These are phyloP conservation scores for Eurystomus gularis DNA, from an alignment of 2,113 vertebrate species.

Conservation along the genomic window DNA sequence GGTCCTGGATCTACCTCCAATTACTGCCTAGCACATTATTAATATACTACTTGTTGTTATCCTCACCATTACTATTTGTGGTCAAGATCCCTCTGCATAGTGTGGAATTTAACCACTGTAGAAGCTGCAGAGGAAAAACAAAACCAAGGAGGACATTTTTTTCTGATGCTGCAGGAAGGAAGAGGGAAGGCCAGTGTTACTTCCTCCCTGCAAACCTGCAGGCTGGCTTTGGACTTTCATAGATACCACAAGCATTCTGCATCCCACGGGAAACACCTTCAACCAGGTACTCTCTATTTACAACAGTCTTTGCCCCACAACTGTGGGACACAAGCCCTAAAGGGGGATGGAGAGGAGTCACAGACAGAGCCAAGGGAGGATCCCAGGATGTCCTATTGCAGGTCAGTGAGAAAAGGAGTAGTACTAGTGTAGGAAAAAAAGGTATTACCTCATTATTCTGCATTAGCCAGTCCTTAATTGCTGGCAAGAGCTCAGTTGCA, in stretches of 20 bases:
- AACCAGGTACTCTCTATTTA: rapidly evolving
- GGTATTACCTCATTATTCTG: neutral
- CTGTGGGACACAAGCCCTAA: neutral
- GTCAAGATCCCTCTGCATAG: neutral
- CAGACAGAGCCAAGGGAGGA: neutral
- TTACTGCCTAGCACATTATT: neutral
- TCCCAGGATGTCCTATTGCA: neutral
- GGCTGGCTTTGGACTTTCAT: neutral
- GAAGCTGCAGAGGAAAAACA: neutral
- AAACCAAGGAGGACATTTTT: neutral
- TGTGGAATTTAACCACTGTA: neutral
- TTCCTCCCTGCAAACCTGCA: neutral
- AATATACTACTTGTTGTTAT: neutral
- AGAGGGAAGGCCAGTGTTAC: neutral
- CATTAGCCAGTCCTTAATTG: neutral
- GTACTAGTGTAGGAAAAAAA: neutral
- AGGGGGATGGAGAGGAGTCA: neutral
- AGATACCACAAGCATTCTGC: neutral
- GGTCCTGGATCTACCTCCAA: neutral
- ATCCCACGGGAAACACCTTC: neutral
- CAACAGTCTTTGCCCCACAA: rapidly evolving
- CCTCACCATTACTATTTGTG: neutral
- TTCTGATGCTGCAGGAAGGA: neutral
- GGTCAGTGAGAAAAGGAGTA: neutral
- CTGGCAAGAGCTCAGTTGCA: neutral